A percentile compares a stretch with the other conserved stretches of the same genome.
Conservation (phyloP, 2,797 vertebrate genomes). For the Tolypeutes matacus region DNA sequence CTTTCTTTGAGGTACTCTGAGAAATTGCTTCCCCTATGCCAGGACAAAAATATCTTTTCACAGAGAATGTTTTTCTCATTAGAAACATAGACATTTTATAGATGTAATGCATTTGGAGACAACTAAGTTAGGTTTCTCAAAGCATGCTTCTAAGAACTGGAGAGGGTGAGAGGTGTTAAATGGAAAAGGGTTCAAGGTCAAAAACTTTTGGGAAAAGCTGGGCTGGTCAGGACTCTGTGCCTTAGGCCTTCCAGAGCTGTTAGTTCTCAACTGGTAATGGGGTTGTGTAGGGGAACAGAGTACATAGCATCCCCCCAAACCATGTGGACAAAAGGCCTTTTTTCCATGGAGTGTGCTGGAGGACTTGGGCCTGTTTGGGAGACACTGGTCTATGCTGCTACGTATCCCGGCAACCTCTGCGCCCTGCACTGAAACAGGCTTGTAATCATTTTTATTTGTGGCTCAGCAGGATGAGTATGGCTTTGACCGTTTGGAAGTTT, state of each 20-base stretch:
- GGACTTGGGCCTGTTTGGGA: not conserved
- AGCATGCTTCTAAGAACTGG: not conserved
- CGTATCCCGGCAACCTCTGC: not conserved
- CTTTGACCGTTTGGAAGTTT: not conserved
- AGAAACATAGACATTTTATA: not conserved
- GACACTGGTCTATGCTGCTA: accelerated
- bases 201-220: not conserved
- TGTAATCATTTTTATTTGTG: not conserved
- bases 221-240: accelerated
- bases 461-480: not conserved
- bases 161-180: not conserved
- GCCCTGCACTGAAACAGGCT: not conserved
- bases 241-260: not conserved
- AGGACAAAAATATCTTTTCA: not conserved
- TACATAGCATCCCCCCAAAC: too few relatives aligned
- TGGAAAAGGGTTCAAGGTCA: not conserved
- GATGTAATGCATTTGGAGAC: not conserved
- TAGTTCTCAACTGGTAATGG: accelerated
- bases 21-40: not conserved
- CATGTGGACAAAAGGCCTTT: not conserved
- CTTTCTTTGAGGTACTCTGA: accelerated
- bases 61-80: not conserved
- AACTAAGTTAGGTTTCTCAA: not conserved
- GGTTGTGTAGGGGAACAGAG: not conserved
- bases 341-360: not conserved